Evolutionary conservation across 2,888 invertebrate genomes (phyloP).

Genomic region (Perizoma affinitatum): DNA sequence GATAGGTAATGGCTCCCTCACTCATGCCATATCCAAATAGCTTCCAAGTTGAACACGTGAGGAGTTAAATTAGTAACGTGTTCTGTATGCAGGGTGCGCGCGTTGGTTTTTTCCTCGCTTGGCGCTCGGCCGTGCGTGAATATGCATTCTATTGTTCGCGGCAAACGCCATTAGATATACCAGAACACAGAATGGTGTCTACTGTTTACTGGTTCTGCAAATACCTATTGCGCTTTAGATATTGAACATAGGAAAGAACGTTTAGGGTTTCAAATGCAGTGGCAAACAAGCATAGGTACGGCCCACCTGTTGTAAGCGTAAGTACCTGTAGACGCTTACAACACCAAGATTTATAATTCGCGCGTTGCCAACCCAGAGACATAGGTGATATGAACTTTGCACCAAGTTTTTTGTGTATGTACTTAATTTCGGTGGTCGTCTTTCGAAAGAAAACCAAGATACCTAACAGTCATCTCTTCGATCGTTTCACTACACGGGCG

Average conservation of each 20-base stretch:
- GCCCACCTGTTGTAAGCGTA: too few species aligned
- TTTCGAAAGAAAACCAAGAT: too few species aligned
- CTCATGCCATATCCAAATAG: slow-evolving; percentile 19
- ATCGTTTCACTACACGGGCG: too few species aligned
- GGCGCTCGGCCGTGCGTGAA: slow-evolving; percentile 50
- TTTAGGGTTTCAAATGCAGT: not conserved
- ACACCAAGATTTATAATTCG: too few species aligned
- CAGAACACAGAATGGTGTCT: slow-evolving; percentile 22
- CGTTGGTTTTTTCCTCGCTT: slow-evolving; percentile 69
- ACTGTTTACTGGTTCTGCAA: slow-evolving; percentile 13
- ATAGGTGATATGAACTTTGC: too few species aligned
- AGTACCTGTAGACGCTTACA: too few species aligned
- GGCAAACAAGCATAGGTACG: too few species aligned
- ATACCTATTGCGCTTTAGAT: not conserved
- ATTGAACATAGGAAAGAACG: slow-evolving; percentile 5
- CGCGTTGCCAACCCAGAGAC: too few species aligned
- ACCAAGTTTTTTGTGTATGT: too few species aligned
- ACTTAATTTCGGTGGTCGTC: too few species aligned
- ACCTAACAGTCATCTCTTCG: too few species aligned
- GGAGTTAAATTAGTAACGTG: slow-evolving; percentile 63
- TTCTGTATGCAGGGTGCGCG: slow-evolving; percentile 64
- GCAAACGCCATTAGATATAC: slow-evolving; percentile 35
- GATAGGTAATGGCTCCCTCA: too few species aligned
- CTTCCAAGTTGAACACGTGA: slow-evolving; percentile 33
- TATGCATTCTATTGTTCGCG: slow-evolving; percentile 31